Conservation (phyloP, 2,113 vertebrate genomes). For the Clarias batrachus region DNA sequence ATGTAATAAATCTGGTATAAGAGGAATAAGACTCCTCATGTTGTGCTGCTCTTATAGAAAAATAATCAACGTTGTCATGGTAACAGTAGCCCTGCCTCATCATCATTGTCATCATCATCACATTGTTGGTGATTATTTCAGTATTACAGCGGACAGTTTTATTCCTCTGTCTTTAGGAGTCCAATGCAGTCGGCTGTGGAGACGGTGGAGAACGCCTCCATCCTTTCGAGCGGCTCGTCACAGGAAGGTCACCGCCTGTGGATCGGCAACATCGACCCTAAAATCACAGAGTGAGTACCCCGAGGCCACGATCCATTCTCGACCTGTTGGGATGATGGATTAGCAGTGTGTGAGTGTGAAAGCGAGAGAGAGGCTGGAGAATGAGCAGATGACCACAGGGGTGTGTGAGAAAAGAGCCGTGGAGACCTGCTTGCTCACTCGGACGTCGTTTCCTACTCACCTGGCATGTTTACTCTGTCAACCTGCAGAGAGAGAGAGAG, state of each 20-base stretch:
- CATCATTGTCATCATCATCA: not conserved
- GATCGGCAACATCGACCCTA: constrained; percentile 95
- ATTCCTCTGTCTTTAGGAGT: constrained; percentile 52
- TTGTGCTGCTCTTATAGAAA: not conserved
- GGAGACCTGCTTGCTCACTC: constrained; percentile 66
- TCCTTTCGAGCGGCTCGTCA: constrained; percentile 86
- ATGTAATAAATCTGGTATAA: not conserved
- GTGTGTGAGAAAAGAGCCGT: constrained; percentile 71
- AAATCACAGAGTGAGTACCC: constrained; percentile 92
- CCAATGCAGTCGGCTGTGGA: constrained; percentile 83
- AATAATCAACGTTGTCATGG: not conserved
- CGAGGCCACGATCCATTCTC: constrained; percentile 31
- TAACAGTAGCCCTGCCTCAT: not conserved
- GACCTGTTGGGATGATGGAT: constrained; percentile 68
- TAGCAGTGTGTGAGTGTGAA: constrained; percentile 48
- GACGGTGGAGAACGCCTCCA: constrained; percentile 90
- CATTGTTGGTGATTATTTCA: not conserved
- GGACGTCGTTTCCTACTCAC: constrained; percentile 75
- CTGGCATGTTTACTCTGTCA: constrained; percentile 75
- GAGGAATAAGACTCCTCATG: not conserved
- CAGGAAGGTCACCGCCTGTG: constrained; percentile 94
- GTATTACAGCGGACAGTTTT: not conserved
- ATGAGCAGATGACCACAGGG: constrained; percentile 67
- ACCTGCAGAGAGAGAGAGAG: constrained; percentile 45
- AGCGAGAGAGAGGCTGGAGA: constrained; percentile 59